Evolutionary conservation across 1,140 invertebrate genomes (phyloP), one percentile per base, ranked within the genome.

Genomic region (Ganaspis sp.): DNA sequence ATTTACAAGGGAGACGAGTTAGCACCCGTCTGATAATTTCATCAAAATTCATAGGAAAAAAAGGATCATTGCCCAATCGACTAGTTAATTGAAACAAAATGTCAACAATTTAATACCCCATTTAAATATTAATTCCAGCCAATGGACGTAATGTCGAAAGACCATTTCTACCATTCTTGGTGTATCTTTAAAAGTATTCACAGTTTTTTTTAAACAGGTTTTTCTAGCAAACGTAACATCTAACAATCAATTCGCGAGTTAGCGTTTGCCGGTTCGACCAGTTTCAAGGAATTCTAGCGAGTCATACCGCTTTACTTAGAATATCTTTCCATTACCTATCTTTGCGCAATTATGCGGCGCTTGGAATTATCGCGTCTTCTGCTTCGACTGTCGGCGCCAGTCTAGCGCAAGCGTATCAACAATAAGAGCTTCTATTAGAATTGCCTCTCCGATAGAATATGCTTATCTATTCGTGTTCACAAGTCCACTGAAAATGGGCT

Each of bases 281-380:
- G 45, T 49, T 49, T 49, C 45, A 49, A 49, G 45, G 45, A 49
- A 49, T 49, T 49, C 45, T 49, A 49, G 45, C 45, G n/a, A 49
- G 45, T 49, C 45, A 49, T 49, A 17, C 45, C 45, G 45, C 45
- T 49, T 49, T 49, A 49, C 45, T 49, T 49, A 49, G 45, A 49
- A 49, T 49, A 49, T 49, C 45, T 49, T 49, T 49, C 45, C 45
- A 49, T 49, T 49, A 49, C 45, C 45, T 49, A 49, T 49, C 45
- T 49, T 49, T 49, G 45, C 45, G 45, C 45, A 49, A 49, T 49
- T 49, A 49, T 49, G 45, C 45, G 45, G 45, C 15, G 45, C 45
- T 49, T 49, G 45, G 45, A 49, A 49, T 49, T 49, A 49, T 49
- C 45, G 45, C 15, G 45, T 49, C 45, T 49, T 49, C 45, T 49